Evolutionary conservation across 2,797 vertebrate genomes (phyloP), one percentile per base, ranked within the genome.

Genomic region (Vultur gryphus): DNA sequence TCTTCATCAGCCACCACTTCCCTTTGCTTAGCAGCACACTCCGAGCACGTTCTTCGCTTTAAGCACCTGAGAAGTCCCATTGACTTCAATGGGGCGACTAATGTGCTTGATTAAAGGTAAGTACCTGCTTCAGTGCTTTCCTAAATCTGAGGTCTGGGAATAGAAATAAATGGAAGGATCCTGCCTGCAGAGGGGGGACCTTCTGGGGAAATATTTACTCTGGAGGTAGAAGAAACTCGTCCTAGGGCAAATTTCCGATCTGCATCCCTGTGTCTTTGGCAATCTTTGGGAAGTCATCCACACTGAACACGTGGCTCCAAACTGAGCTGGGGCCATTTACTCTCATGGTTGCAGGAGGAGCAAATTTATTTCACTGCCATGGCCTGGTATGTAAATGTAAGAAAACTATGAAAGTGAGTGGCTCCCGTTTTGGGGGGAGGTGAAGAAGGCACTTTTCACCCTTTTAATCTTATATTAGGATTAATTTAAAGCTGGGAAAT

Each of bases 31-130:
- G 95, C 75, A 72, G 76, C 72, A 25, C 55, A 21, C 73, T 84
- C 31, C 10, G 77, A 94, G 81, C 88, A 62, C 54, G 39, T 91
- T 41, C 96, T 66, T 76, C 4, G 69, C 75, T 91, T 84, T 86
- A 82, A 97, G 94, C 87, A 96, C 96, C 95, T 93, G 89, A 90
- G 82, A 93, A 92, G 81, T 95, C 92, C 89, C 72, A 55, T 93
- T 86, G 93, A 91, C 93, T 97, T 86, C 96, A 97, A 73, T 94
- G 94, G 95, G 94, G 89, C 87, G 72, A 72, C 82, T 96, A 96
- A 96, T 94, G 94, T 39, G 81, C 79, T 96, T 94, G 97, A 97
- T 97, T 97, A 96, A 76, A 93, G 89, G 87, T 94, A 86, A 97
- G 85, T 93, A 93, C 86, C 84, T 96, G 94, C 95, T 93, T 26